Evolutionary conservation across 2,113 vertebrate genomes (phyloP).

Genomic region (Leptobrachium leishanense): DNA sequence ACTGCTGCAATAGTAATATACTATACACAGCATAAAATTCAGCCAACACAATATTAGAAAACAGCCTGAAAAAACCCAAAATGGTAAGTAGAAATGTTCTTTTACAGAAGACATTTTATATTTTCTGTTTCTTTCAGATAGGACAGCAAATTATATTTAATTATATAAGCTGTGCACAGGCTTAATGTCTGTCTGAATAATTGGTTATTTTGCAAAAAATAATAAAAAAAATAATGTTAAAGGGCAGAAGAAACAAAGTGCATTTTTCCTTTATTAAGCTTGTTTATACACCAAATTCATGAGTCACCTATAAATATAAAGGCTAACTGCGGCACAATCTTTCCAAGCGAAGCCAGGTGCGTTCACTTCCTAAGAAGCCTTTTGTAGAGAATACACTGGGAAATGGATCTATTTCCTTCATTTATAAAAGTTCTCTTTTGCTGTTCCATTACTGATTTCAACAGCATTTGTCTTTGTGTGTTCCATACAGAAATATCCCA

Average conservation of each 20-base stretch:
- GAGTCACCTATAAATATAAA: slow-evolving; percentile 56
- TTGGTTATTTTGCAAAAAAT: slow-evolving; percentile 49
- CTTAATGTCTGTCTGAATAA: slow-evolving; percentile 51
- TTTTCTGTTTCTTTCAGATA: not conserved
- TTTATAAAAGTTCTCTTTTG: slow-evolving; percentile 50
- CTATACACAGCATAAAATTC: too few species aligned
- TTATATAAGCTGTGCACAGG: slow-evolving; percentile 41
- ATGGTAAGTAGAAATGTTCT: not conserved
- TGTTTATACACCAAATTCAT: slow-evolving; percentile 53
- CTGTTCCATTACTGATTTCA: slow-evolving; percentile 50
- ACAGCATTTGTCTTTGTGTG: slow-evolving; percentile 31
- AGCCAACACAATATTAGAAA: too few species aligned
- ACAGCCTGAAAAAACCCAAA: too few species aligned
- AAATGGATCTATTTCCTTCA: slow-evolving; percentile 51
- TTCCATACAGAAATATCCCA: slow-evolving; percentile 47
- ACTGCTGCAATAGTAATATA: too few species aligned
- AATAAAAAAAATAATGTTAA: slow-evolving; percentile 46
- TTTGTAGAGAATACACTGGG: slow-evolving; percentile 52
- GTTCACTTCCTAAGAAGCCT: slow-evolving; percentile 45
- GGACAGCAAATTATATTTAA: not conserved
- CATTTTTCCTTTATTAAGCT: slow-evolving; percentile 54
- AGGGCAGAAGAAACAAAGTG: slow-evolving; percentile 52
- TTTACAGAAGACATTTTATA: too few species aligned
- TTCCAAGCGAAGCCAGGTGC: slow-evolving; percentile 56
- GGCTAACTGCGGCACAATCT: slow-evolving; percentile 51